Evolutionary conservation across 1,140 invertebrate genomes (phyloP).

Genomic region (Chironomus tepperi): DNA sequence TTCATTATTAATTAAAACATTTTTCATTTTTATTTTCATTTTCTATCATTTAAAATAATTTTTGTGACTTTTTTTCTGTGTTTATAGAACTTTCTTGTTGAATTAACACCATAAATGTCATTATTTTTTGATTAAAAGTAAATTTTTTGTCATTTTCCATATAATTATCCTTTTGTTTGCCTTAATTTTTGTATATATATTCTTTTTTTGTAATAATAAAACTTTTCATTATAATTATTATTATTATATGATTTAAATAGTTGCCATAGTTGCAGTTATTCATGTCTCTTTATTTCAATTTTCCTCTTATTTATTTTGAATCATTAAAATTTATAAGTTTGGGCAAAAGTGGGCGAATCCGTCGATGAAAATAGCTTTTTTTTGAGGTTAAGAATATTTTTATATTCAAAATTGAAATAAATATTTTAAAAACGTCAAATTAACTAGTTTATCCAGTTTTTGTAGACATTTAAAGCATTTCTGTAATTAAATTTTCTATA

Average conservation of each 20-base stretch:
- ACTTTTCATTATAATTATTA: too few species aligned
- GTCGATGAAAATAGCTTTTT: not conserved
- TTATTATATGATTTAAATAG: not conserved
- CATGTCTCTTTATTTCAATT: not conserved
- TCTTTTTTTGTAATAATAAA: not conserved
- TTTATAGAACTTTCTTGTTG: not conserved
- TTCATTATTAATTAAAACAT: slow-evolving; percentile 5
- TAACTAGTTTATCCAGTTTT: too few species aligned
- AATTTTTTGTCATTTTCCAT: not conserved
- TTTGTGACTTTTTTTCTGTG: not conserved
- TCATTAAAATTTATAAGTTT: not conserved
- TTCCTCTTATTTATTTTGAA: too few species aligned
- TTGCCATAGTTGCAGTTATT: slow-evolving; percentile 21
- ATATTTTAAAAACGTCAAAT: too few species aligned
- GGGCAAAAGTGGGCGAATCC: not conserved
- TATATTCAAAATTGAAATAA: too few species aligned
- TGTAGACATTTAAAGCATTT: too few species aligned
- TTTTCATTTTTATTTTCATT: not conserved
- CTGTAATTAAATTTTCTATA: too few species aligned
- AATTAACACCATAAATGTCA: not conserved
- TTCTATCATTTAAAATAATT: not conserved
- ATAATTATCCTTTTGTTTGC: not conserved
- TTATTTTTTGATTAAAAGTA: slow-evolving; percentile 10
- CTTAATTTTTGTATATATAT: not conserved
- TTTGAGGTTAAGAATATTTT: too few species aligned